These are phyloP conservation scores for Cavia aperea DNA, from an alignment of 2,113 vertebrate genomes.

Conservation along the genomic window DNA sequence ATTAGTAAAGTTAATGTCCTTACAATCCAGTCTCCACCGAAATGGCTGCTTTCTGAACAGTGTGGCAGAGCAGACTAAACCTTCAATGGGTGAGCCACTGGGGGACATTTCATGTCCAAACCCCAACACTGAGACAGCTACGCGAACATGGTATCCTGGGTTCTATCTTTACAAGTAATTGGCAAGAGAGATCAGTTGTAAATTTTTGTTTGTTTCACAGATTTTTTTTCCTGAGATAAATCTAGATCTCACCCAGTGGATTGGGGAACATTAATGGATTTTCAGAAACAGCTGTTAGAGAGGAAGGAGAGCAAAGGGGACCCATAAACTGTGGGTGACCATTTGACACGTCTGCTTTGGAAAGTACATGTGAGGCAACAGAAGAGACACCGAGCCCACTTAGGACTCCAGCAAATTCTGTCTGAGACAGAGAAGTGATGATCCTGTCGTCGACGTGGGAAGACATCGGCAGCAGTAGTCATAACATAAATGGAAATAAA, in stretches of 20 bases:
- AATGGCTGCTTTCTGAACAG: too few relatives aligned
- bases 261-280: neutral
- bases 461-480: neutral
- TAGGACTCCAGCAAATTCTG: neutral
- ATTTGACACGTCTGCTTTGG: neutral
- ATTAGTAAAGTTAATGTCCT: neutral
- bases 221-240: conserved; percentile 8
- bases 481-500: neutral
- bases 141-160: neutral
- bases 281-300: neutral
- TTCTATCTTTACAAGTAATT: neutral
- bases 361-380: neutral
- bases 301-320: neutral
- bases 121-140: neutral
- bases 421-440: neutral
- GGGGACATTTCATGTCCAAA: neutral
- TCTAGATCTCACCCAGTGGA: neutral
- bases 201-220: neutral
- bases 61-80: neutral
- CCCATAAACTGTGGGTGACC: neutral
- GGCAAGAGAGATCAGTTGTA: neutral
- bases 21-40: neutral
- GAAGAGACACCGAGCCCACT: neutral
- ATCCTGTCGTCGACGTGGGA: neutral
- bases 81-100: neutral